Evolutionary conservation across 2,113 vertebrate genomes (phyloP).

Genomic region (Xiphophorus hellerii): DNA sequence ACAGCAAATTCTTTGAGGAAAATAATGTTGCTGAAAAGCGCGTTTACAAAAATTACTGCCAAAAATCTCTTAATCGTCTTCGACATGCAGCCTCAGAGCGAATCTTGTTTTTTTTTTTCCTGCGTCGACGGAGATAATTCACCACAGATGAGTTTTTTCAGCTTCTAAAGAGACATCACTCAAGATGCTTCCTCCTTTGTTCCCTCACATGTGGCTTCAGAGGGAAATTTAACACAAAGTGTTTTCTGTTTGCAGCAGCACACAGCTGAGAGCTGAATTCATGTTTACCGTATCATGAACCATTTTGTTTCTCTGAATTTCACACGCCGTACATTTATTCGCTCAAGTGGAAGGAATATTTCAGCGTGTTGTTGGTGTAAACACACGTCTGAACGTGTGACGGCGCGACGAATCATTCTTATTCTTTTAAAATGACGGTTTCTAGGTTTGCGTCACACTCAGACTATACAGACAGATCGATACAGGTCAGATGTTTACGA

Average conservation of each 20-base stretch:
- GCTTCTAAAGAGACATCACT: background rate
- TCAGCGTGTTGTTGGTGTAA: background rate
- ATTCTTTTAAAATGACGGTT: background rate
- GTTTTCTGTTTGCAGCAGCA: background rate
- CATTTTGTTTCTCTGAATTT: background rate
- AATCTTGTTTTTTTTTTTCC: background rate
- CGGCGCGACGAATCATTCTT: conserved; percentile 5
- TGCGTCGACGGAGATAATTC: background rate
- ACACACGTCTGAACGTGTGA: background rate
- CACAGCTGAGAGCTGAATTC: background rate
- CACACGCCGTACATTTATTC: background rate
- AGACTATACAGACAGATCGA: no score
- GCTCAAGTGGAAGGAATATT: background rate
- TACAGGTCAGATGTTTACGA: no score
- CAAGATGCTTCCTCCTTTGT: background rate
- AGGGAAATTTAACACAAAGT: background rate
- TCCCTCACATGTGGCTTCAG: background rate
- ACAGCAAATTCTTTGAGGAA: no score
- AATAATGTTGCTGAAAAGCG: no score
- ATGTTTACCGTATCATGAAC: background rate
- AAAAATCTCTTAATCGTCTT: conserved; percentile 5
- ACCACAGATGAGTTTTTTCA: background rate
- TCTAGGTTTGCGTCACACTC: background rate
- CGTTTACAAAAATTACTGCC: background rate
- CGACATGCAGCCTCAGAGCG: conserved; percentile 7